A percentile compares a stretch with the other conserved stretches of the same genome.
phyloP scores from a whole-genome alignment of 2,888 invertebrate genomes.

The Idaea straminata region DNA sequence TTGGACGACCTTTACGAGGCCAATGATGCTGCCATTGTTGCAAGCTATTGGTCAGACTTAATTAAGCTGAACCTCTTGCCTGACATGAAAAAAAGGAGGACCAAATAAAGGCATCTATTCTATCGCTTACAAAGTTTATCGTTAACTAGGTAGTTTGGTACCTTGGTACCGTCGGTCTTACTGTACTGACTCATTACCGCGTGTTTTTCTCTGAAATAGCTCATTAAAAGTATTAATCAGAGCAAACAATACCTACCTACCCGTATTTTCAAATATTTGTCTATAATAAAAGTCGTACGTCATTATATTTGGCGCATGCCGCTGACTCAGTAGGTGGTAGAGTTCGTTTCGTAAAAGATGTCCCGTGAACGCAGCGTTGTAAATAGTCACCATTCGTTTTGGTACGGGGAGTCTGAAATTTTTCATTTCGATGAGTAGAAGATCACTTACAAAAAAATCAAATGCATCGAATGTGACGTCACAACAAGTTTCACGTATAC shows the following conservation, averaged over 20 bases:
- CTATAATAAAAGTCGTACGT: neutral
- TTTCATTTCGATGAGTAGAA: too few relatives aligned
- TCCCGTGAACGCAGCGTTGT: neutral
- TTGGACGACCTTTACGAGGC: too few relatives aligned
- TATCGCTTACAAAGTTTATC: neutral
- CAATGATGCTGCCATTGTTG: too few relatives aligned
- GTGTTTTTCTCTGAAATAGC: conserved; percentile 1
- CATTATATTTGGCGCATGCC: neutral
- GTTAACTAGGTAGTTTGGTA: neutral
- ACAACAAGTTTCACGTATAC: too few relatives aligned
- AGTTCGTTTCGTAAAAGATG: neutral
- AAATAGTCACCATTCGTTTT: neutral
- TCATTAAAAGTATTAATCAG: conserved; percentile 1
- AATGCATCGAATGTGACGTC: too few relatives aligned
- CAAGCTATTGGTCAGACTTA: too few relatives aligned
- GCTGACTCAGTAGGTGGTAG: conserved; percentile 1
- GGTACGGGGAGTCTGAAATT: too few relatives aligned
- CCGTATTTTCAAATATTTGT: neutral
- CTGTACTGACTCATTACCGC: neutral
- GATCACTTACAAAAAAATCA: too few relatives aligned
- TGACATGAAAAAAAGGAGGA: too few relatives aligned
- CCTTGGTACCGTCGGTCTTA: neutral
- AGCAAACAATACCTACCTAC: neutral
- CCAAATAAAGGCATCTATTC: too few relatives aligned
- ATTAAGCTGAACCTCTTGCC: too few relatives aligned